Percentiles rank a stretch among this genome's conserved stretches.
These are phyloP conservation scores for Agrilus planipennis DNA, from an alignment of 1,140 invertebrate genomes.

Conservation along the genomic window DNA sequence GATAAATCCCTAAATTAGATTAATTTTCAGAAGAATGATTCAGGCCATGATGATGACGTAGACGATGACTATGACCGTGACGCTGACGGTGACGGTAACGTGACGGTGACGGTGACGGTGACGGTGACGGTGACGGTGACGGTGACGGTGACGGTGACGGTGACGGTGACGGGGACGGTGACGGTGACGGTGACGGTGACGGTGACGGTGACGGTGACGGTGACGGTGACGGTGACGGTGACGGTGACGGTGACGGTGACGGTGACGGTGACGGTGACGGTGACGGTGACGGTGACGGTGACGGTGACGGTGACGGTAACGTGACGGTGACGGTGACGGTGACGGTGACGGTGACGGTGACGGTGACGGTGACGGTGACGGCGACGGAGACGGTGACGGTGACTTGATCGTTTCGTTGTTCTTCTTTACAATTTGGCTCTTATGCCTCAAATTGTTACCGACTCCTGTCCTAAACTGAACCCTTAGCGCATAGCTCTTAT, in stretches of 20 bases:
- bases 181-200: neutral
- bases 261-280: neutral
- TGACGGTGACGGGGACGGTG: neutral
- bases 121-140: neutral
- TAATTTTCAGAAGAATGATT: too few species aligned
- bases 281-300: neutral
- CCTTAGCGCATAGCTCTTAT: too few species aligned
- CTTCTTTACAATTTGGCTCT: too few species aligned
- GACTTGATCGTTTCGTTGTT: too few species aligned
- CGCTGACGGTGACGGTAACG: neutral
- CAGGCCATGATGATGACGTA: too few species aligned
- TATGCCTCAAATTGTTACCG: too few species aligned
- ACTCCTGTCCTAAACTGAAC: too few species aligned
- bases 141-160: neutral
- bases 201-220: neutral
- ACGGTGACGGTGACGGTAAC: neutral
- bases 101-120: neutral
- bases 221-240: neutral
- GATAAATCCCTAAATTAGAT: too few species aligned
- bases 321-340: neutral
- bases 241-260: neutral
- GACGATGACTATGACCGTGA: too few species aligned
- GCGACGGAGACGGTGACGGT: too few species aligned
- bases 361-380: neutral
- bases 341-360: neutral